Evolutionary conservation across 2,113 vertebrate genomes (phyloP).

Genomic region (Neogobius melanostomus): DNA sequence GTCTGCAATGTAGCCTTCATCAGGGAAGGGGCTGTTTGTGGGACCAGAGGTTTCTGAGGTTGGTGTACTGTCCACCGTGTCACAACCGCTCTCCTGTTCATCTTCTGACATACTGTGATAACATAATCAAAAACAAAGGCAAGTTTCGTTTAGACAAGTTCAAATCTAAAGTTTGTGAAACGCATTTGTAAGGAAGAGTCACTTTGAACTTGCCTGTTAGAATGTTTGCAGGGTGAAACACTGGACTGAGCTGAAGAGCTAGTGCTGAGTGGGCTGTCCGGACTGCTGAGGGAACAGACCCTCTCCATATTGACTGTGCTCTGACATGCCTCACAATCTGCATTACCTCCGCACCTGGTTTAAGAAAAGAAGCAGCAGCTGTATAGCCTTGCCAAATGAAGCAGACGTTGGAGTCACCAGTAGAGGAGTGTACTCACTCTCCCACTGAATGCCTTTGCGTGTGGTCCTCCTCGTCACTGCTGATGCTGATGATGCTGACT

Average conservation of each 20-base stretch:
- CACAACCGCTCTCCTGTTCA: conserved; percentile 92
- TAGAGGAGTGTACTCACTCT: conserved; percentile 80
- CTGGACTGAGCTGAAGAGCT: conserved; percentile 90
- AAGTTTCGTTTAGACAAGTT: neutral
- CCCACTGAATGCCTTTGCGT: conserved; percentile 80
- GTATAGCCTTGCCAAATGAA: too few relatives aligned
- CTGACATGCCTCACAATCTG: conserved; percentile 94
- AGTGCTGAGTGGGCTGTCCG: conserved; percentile 93
- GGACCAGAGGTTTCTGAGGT: conserved; percentile 87
- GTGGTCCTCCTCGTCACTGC: conserved; percentile 89
- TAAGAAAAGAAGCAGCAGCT: neutral
- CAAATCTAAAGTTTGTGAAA: neutral
- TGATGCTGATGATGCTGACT: conserved; percentile 94
- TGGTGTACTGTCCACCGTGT: conserved; percentile 91
- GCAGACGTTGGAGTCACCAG: neutral
- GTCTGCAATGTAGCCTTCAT: conserved; percentile 82
- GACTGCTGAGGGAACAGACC: conserved; percentile 94
- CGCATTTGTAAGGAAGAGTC: neutral
- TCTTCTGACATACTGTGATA: conserved; percentile 91
- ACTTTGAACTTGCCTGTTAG: conserved; percentile 81
- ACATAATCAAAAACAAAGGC: neutral
- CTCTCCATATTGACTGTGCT: conserved; percentile 94
- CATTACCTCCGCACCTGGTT: conserved; percentile 88
- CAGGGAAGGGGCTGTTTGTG: conserved; percentile 84
- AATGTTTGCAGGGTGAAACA: conserved; percentile 90